These are phyloP conservation scores for Tricholaema leucomelas DNA, from an alignment of 2,113 vertebrate genomes.

Conservation along the genomic window DNA sequence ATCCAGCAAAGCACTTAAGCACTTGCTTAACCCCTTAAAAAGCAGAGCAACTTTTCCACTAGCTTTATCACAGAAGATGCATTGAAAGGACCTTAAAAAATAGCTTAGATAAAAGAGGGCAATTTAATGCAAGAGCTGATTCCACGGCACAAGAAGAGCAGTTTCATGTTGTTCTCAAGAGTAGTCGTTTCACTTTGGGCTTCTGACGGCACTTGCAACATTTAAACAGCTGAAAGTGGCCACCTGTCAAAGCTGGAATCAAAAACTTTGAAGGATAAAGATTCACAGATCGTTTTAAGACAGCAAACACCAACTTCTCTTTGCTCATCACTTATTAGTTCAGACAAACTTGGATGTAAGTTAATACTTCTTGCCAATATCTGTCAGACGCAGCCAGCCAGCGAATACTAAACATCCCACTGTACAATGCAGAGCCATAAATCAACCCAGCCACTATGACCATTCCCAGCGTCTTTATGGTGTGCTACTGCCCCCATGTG, in stretches of 20 bases:
- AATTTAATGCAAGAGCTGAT: neutral
- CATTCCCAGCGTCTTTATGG: neutral
- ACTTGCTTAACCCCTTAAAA: neutral
- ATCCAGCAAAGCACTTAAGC: conserved; percentile 40
- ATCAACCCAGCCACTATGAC: neutral
- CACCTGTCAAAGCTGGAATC: neutral
- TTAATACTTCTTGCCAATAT: conserved; percentile 26
- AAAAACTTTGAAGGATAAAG: neutral
- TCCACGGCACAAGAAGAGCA: neutral
- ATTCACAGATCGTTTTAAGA: neutral
- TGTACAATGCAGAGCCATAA: neutral
- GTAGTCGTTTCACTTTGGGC: neutral
- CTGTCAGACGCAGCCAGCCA: neutral
- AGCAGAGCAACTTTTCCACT: neutral
- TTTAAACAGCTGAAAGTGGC: neutral
- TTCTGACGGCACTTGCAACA: neutral
- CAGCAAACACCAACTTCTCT: conserved; percentile 27
- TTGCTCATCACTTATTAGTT: conserved; percentile 19
- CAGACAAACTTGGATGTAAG: conserved; percentile 4
- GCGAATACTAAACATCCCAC: neutral
- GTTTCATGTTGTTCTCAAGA: neutral
- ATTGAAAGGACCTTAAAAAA: neutral
- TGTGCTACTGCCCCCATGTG: conserved; percentile 72
- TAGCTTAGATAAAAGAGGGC: neutral
- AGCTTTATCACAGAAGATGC: neutral